Evolutionary conservation across 2,797 vertebrate species (phyloP).

Genomic region (Tolypeutes matacus): DNA sequence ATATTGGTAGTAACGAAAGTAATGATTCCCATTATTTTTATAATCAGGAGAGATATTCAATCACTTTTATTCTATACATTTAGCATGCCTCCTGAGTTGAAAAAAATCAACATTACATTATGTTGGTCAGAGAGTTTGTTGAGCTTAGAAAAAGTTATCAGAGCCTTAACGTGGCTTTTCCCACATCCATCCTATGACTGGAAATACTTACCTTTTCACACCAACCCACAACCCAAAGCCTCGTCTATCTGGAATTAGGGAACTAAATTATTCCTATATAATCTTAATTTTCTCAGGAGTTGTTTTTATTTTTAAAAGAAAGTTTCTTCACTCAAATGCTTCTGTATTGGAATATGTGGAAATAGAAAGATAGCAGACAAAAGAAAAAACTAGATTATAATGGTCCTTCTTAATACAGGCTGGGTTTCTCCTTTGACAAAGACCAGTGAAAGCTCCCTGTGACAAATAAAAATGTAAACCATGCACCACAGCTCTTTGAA

Average conservation of each 20-base stretch:
- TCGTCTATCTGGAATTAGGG: neutral
- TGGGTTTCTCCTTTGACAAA: too few species aligned
- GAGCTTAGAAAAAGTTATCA: neutral
- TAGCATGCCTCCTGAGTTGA: neutral
- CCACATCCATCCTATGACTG: neutral
- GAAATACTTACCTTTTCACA: neutral
- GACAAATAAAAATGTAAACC: too few species aligned
- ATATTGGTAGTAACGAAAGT: neutral
- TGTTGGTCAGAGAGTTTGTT: neutral
- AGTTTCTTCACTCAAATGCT: neutral
- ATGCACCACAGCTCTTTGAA: neutral
- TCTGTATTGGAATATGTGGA: neutral
- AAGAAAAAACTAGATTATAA: neutral
- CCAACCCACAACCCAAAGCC: neutral
- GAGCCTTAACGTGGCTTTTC: neutral
- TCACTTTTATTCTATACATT: neutral
- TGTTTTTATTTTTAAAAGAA: neutral
- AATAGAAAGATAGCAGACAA: neutral
- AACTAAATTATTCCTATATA: neutral
- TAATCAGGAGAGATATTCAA: neutral
- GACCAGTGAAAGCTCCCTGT: too few species aligned
- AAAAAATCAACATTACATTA: neutral
- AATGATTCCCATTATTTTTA: constrained; percentile 27
- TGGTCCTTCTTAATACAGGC: neutral
- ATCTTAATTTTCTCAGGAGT: neutral